phyloP scores from a whole-genome alignment of 2,797 vertebrate species.

The Anniella stebbinsi region DNA sequence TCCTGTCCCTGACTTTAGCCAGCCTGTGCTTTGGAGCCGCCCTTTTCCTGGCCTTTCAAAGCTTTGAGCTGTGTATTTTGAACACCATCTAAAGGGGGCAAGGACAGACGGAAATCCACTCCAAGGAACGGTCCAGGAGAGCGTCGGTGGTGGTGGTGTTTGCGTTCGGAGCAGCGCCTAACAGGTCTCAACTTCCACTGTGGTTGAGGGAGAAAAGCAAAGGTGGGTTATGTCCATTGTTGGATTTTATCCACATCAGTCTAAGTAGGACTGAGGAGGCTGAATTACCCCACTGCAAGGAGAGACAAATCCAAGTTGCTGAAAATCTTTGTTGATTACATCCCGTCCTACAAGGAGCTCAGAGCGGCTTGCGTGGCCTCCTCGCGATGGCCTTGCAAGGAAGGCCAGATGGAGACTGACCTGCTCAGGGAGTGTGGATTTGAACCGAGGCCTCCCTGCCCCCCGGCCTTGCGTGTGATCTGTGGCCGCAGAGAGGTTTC shows the following conservation, averaged over 20 bases:
- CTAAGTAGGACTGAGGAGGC: too few relatives aligned
- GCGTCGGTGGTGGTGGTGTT: background rate
- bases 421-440: too few relatives aligned
- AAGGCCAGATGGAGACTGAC: too few relatives aligned
- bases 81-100: background rate
- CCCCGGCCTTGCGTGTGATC: too few relatives aligned
- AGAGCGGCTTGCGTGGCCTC: background rate
- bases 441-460: too few relatives aligned
- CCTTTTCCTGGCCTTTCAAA: conserved; percentile 65
- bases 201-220: background rate
- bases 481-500: too few relatives aligned
- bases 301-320: background rate
- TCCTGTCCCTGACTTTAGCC: conserved; percentile 41
- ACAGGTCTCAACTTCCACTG: background rate
- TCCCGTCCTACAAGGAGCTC: background rate
- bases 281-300: background rate
- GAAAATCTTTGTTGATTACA: background rate
- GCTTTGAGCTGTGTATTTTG: conserved; percentile 28
- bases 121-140: background rate
- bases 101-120: background rate
- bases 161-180: background rate
- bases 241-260: too few relatives aligned
- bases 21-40: conserved; percentile 51
- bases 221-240: background rate
- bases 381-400: too few relatives aligned